These are phyloP conservation scores for Carettochelys insculpta DNA, from an alignment of 2,113 vertebrate species.

Conservation along the genomic window DNA sequence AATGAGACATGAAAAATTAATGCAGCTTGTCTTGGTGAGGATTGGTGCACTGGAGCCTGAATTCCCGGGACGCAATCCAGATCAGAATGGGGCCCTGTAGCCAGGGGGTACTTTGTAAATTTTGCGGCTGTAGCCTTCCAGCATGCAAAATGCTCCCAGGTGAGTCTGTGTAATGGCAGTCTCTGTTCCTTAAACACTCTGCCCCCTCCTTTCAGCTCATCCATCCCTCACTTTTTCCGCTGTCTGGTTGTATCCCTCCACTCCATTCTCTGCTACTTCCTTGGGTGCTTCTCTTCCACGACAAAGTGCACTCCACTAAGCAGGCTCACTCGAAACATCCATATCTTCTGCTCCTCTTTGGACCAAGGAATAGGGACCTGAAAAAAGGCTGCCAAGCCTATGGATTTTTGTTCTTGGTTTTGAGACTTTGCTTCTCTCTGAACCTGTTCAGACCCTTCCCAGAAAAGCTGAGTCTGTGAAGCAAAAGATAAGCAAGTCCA, in stretches of 20 bases:
- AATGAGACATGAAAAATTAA: no score
- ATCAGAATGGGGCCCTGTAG: no score
- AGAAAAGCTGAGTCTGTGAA: fast-evolving
- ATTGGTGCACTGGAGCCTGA: no score
- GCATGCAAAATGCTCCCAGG: no score
- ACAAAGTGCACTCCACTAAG: background rate
- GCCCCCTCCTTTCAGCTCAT: background rate
- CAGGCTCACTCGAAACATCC: no score
- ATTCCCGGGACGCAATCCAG: no score
- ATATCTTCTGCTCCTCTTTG: background rate
- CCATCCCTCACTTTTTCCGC: background rate
- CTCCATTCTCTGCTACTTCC: background rate
- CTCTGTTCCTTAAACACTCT: background rate
- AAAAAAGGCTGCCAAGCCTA: background rate
- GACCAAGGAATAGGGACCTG: background rate
- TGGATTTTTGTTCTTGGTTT: background rate
- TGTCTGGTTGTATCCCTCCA: background rate
- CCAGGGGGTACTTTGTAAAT: no score
- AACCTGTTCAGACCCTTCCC: background rate
- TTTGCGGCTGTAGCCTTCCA: no score
- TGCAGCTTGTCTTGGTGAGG: no score
- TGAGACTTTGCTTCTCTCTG: no score
- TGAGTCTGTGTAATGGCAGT: no score
- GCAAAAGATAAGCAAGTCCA: fast-evolving
- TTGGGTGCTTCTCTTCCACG: background rate